These are phyloP conservation scores for Rhopalosiphum nymphaeae DNA, from an alignment of 2,888 invertebrate genomes.

Conservation along the genomic window DNA sequence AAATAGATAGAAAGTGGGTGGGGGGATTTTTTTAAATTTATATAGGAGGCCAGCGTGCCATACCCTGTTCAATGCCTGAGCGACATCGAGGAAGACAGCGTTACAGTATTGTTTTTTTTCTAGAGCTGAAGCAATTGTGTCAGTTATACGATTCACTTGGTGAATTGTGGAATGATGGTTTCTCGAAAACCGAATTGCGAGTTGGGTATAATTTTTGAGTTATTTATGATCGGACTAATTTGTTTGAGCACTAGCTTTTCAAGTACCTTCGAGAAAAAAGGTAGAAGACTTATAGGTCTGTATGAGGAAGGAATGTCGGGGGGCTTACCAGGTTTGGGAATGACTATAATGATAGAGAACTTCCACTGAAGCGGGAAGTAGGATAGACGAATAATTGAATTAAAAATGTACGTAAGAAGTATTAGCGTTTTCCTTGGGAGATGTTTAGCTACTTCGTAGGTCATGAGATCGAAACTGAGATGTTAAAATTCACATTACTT, in stretches of 20 bases:
- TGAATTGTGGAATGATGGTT: background rate
- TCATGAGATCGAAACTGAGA: too few relatives aligned
- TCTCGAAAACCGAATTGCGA: constrained; percentile 37
- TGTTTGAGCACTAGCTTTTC: background rate
- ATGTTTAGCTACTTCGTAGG: too few relatives aligned
- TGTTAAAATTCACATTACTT: too few relatives aligned
- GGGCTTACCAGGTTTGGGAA: constrained; percentile 59
- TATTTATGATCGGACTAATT: too few relatives aligned
- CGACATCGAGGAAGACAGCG: constrained; percentile 34
- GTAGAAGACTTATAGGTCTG: constrained; percentile 63
- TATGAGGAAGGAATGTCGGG: constrained; percentile 36
- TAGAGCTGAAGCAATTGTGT: background rate
- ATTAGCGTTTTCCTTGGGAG: too few relatives aligned
- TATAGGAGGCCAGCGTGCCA: constrained; percentile 43
- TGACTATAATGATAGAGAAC: constrained; percentile 47
- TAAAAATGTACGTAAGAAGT: too few relatives aligned
- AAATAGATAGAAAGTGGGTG: too few relatives aligned
- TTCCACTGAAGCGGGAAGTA: constrained; percentile 68
- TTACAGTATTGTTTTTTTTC: constrained; percentile 52
- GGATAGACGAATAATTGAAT: too few relatives aligned
- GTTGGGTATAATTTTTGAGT: constrained; percentile 28
- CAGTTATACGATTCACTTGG: background rate
- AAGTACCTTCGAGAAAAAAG: constrained; percentile 13
- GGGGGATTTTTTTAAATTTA: constrained; percentile 35
- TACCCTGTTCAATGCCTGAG: constrained; percentile 55